Evolutionary conservation across 2,113 vertebrate genomes (phyloP), one percentile per base, ranked within the genome.

Genomic region (Cnemophilus loriae): DNA sequence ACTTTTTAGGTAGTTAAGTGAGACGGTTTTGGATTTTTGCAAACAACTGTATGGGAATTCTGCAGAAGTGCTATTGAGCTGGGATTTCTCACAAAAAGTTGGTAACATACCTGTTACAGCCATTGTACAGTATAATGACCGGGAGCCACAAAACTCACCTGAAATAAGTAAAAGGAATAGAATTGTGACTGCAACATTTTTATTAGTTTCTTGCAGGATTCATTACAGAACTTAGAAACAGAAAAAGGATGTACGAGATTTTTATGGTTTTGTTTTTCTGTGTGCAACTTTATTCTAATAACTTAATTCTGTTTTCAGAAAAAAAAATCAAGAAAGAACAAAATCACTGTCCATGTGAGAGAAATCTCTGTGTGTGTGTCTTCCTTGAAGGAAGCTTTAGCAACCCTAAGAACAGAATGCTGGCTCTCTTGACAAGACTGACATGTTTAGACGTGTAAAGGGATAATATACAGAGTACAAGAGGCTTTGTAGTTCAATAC

Each of bases 391-490:
- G 42, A 88, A 85, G 39, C 28, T 85, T 74, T 53, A 50, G 65
- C 28, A 79, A 64, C 28, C 2, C 20, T 22, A 76, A 42, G 49
- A 76, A 93, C 24, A 64, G 89, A 91, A 65, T 24, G 19, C 9
- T 6, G 10, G 9, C 17, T 69, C 11, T 73, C n/a, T 61, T 64
- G 42, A 67, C 28, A 41, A 85, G n/a, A 42, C 7, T 30, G 56
- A 16, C 20, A 23, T 30, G n/a, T 22, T 64, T 44, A 52, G 49
- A 83, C 71, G 50, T 11, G 33, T 30, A 44, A 59, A 79, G 32
- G 55, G 63, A 7, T 37, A 15, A 67, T 6, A 55, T 1, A 33
- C 1, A 49, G 42, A 83, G 23, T 22, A 68, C 0, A 0, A 7
- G 44, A 75, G 35, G 23, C 76, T 75, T 78, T 8, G 6, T 17